These are phyloP conservation scores for Adelosebastes latens DNA, from an alignment of 2,797 vertebrate genomes.

Conservation along the genomic window DNA sequence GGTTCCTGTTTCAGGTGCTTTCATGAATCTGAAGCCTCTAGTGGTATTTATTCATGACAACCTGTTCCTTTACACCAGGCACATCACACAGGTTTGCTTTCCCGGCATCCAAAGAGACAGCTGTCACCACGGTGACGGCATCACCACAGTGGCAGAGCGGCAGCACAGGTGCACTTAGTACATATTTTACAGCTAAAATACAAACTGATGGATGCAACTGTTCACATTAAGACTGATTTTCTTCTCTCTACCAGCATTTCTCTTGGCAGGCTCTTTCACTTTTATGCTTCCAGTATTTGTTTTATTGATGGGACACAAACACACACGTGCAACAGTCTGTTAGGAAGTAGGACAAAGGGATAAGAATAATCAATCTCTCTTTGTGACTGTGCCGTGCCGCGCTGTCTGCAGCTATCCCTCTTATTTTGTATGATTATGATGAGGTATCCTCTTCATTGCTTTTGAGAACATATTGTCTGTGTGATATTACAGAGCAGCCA, in stretches of 20 bases:
- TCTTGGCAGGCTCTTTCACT: constrained; percentile 16
- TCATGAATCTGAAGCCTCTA: constrained; percentile 50
- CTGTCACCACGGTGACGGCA: constrained; percentile 53
- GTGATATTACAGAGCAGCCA: constrained; percentile 40
- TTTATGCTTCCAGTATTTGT: constrained; percentile 29
- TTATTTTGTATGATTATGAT: constrained; percentile 35
- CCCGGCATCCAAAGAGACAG: constrained; percentile 59
- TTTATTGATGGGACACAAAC: constrained; percentile 59
- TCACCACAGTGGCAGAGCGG: constrained; percentile 30
- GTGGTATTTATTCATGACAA: constrained; percentile 63
- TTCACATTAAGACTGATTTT: constrained; percentile 34
- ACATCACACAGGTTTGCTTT: constrained; percentile 59
- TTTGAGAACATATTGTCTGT: constrained; percentile 47
- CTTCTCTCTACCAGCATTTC: constrained; percentile 7
- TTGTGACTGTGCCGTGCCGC: constrained; percentile 2
- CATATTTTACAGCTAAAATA: constrained; percentile 28
- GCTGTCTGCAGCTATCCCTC: constrained; percentile 26
- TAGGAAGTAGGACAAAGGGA: constrained; percentile 52
- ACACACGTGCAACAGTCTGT: constrained; percentile 39
- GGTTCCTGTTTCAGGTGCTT: constrained; percentile 41
- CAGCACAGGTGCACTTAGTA: constrained; percentile 3
- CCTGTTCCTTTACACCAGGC: constrained; percentile 50
- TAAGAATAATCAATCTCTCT: constrained; percentile 60
- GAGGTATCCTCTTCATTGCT: constrained; percentile 35
- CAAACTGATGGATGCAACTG: constrained; percentile 30